Evolutionary conservation across 2,113 vertebrate species (phyloP).

Genomic region (Euleptes europaea): DNA sequence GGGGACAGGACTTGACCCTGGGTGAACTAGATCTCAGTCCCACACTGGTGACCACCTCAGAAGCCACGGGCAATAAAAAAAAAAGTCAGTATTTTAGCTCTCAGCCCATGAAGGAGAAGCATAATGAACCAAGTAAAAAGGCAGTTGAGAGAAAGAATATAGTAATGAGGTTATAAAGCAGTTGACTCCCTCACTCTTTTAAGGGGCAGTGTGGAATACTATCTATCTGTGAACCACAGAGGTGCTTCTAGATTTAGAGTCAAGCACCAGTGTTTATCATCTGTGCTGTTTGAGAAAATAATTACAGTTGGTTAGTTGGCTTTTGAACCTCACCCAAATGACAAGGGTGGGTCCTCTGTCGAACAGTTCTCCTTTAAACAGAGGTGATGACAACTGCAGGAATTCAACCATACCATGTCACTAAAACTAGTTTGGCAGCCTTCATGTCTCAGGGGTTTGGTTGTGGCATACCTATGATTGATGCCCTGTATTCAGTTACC

Average conservation of each 20-base stretch:
- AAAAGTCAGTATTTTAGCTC: too few relatives aligned
- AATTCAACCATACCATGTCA: not conserved
- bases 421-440: not conserved
- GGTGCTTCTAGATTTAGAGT: conserved; percentile 3
- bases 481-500: too few relatives aligned
- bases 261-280: not conserved
- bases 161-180: not conserved
- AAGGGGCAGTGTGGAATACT: not conserved
- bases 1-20: not conserved
- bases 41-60: not conserved
- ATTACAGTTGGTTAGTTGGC: not conserved
- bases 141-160: not conserved
- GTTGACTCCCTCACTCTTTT: not conserved
- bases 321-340: not conserved
- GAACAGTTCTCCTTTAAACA: not conserved
- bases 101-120: not conserved
- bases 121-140: not conserved
- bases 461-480: not conserved
- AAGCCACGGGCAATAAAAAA: not conserved
- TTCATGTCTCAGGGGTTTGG: not conserved
- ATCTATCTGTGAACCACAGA: not conserved
- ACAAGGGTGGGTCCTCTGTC: not conserved
- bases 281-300: not conserved
- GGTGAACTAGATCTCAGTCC: not conserved
- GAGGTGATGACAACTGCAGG: not conserved